Evolutionary conservation across 2,888 invertebrate genomes (phyloP).

Genomic region (Phaedon cochleariae): DNA sequence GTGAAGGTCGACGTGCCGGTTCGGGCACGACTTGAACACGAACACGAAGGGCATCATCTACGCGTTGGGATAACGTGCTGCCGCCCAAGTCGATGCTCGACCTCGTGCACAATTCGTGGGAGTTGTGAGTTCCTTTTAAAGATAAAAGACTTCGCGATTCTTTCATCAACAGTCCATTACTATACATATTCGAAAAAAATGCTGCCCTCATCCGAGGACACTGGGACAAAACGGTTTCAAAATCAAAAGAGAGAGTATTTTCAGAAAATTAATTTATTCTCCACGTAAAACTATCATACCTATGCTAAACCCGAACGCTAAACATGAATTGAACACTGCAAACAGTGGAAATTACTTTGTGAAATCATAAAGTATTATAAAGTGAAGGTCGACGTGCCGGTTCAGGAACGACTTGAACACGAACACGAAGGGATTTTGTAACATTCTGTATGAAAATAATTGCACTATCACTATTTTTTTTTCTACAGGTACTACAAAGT

Average conservation of each 20-base stretch:
- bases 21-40: conserved; percentile 91
- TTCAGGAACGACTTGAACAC: conserved; percentile 93
- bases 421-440: conserved; percentile 74
- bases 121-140: conserved; percentile 64
- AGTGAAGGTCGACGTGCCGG: conserved; percentile 89
- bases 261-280: no score
- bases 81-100: conserved; percentile 84
- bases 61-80: conserved; percentile 67
- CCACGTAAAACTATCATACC: no score
- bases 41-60: conserved; percentile 70
- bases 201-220: no score
- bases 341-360: no score
- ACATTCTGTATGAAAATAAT: no score
- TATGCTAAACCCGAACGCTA: no score
- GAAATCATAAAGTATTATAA: no score
- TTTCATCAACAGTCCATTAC: background rate
- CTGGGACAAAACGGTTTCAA: no score
- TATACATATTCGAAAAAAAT: no score
- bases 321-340: no score
- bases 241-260: no score
- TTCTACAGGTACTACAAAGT: conserved; percentile 73
- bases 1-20: conserved; percentile 90
- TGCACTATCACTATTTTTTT: no score
- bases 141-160: background rate
- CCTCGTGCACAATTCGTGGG: conserved; percentile 80